phyloP scores from a whole-genome alignment of 2,113 vertebrate species.

The Neolamprologus hecqui region DNA sequence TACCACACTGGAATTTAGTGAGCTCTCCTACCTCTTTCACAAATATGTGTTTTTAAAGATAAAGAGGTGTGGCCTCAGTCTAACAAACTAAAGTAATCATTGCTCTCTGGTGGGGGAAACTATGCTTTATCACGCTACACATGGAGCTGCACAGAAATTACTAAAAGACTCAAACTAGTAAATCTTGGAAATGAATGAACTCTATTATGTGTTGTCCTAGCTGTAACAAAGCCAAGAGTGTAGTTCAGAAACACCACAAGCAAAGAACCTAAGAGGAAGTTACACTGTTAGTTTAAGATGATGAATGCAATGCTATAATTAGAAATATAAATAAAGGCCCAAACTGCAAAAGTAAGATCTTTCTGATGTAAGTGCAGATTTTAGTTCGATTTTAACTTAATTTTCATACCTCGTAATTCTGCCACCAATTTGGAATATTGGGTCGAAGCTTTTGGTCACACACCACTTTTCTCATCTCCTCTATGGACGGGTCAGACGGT shows the following conservation, averaged over 20 bases:
- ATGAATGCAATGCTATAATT: background rate
- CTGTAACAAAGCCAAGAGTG: background rate
- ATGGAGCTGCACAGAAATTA: background rate
- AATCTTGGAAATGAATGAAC: background rate
- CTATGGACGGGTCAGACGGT: slow-evolving; percentile 95
- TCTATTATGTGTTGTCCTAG: background rate
- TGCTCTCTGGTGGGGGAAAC: background rate
- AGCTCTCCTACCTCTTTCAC: background rate
- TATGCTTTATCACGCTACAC: background rate
- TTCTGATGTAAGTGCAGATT: background rate
- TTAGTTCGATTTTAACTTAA: background rate
- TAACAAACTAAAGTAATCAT: background rate
- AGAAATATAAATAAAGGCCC: background rate
- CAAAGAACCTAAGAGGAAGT: background rate
- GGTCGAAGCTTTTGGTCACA: slow-evolving; percentile 95
- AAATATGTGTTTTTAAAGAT: background rate
- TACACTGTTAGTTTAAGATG: background rate
- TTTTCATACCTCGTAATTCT: slow-evolving; percentile 89
- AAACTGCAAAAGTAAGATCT: background rate
- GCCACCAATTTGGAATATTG: slow-evolving; percentile 99
- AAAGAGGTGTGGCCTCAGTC: background rate
- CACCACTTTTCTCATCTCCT: slow-evolving; percentile 98
- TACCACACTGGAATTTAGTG: background rate
- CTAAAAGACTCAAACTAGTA: background rate
- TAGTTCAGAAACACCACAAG: background rate